Conservation (phyloP, 2,113 vertebrate genomes). For the Cercopithecus mona region DNA sequence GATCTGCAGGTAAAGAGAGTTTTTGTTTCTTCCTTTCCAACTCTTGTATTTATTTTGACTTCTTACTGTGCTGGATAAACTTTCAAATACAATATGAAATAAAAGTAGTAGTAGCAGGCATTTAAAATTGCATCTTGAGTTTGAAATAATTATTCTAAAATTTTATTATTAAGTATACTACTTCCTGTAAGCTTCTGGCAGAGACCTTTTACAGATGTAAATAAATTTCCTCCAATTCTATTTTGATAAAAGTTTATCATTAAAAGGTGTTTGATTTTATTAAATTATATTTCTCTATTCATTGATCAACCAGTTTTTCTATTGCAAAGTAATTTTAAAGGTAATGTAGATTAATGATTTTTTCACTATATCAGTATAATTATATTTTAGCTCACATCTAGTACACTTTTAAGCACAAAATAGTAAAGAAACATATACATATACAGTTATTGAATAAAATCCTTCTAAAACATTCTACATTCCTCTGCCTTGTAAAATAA, state of each 20-base stretch:
- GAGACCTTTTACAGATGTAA: background rate
- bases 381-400: background rate
- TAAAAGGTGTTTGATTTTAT: background rate
- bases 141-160: slow-evolving; percentile 14
- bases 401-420: background rate
- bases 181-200: background rate
- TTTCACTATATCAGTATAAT: background rate
- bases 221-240: background rate
- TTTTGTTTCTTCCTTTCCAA: background rate
- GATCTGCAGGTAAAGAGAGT: background rate
- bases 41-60: background rate
- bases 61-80: background rate
- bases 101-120: background rate
- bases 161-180: background rate
- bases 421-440: background rate
- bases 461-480: background rate
- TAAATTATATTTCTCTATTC: background rate
- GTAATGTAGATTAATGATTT: background rate
- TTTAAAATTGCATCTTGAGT: background rate
- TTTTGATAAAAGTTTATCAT: background rate
- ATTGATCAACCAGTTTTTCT: background rate
- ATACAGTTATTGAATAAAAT: background rate
- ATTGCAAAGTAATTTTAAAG: background rate
- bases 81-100: background rate
- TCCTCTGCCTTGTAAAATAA: background rate